phyloP scores from a whole-genome alignment of 2,888 invertebrate species.

The Adela reaumurella region DNA sequence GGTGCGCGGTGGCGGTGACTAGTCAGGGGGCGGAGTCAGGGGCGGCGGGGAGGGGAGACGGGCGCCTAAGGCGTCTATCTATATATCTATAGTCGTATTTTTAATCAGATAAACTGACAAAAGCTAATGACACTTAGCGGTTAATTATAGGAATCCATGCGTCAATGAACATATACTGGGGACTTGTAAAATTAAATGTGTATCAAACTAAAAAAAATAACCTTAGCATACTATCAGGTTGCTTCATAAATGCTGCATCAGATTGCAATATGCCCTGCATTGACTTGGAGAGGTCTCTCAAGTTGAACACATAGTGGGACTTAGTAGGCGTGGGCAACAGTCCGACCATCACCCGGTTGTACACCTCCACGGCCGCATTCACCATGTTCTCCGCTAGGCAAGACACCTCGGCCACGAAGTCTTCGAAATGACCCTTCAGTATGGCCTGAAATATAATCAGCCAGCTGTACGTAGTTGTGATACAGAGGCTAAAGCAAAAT shows the following conservation, averaged over 20 bases:
- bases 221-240: constrained; percentile 66
- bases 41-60: too few species aligned
- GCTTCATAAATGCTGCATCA: constrained; percentile 65
- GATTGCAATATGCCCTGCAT: constrained; percentile 88
- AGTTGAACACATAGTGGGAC: constrained; percentile 90
- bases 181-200: too few species aligned
- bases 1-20: background rate
- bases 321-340: constrained; percentile 89
- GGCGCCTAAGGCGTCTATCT: background rate
- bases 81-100: too few species aligned
- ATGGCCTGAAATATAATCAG: constrained; percentile 61
- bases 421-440: constrained; percentile 70
- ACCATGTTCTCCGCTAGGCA: constrained; percentile 70
- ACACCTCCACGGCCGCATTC: constrained; percentile 79
- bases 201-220: too few species aligned
- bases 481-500: too few species aligned
- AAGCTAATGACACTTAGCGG: too few species aligned
- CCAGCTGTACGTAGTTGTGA: too few species aligned
- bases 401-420: constrained; percentile 69
- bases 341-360: constrained; percentile 72
- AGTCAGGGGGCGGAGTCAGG: background rate
- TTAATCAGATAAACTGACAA: too few species aligned
- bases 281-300: constrained; percentile 86
- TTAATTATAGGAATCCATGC: too few species aligned
- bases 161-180: too few species aligned